These are phyloP conservation scores for Glareola pratincola DNA, from an alignment of 2,113 vertebrate genomes.

Conservation along the genomic window DNA sequence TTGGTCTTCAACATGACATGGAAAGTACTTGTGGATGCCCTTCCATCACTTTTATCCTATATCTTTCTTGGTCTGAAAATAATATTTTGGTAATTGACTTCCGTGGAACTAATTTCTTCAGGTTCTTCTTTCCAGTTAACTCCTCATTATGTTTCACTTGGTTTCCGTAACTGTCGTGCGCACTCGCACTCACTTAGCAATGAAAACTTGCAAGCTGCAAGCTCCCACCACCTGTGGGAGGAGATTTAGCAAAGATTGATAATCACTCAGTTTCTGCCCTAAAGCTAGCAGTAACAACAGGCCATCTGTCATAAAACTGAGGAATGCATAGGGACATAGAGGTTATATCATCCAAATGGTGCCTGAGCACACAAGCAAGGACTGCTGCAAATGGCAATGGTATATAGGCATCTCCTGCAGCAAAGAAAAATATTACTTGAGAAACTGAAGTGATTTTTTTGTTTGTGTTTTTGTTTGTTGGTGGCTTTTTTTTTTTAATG, in stretches of 20 bases:
- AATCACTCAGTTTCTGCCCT: background rate
- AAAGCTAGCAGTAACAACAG: background rate
- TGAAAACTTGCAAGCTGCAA: background rate
- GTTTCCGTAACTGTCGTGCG: background rate
- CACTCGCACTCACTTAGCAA: background rate
- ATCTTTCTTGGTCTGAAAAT: background rate
- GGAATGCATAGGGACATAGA: background rate
- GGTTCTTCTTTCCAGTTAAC: background rate
- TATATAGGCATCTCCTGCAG: background rate
- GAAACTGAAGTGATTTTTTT: accelerated
- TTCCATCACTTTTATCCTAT: background rate
- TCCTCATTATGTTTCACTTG: background rate
- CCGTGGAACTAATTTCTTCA: background rate
- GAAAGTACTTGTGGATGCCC: accelerated
- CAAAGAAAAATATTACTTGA: background rate
- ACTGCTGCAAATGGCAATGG: background rate
- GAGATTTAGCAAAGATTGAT: background rate
- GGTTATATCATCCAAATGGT: background rate
- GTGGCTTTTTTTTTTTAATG: background rate
- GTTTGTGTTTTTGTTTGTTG: background rate
- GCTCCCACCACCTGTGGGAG: background rate
- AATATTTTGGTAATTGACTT: background rate
- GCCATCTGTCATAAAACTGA: background rate
- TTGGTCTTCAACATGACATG: background rate
- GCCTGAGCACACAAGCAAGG: background rate